phyloP scores from a whole-genome alignment of 2,113 vertebrate genomes.

The Stercorarius parasiticus region DNA sequence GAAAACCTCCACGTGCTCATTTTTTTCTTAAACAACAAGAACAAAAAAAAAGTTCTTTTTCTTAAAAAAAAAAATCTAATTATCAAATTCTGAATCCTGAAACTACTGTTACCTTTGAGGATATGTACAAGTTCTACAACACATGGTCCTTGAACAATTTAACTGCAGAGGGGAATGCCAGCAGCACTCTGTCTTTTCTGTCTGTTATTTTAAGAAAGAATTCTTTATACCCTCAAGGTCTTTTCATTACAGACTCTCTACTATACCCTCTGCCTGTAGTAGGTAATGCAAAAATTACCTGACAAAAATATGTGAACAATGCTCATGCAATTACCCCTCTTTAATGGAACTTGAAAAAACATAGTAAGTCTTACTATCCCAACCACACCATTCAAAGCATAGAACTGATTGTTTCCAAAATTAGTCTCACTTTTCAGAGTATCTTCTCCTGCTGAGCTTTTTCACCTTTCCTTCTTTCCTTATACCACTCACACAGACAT shows the following conservation, averaged over 20 bases:
- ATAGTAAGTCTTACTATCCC: background rate
- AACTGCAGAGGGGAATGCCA: background rate
- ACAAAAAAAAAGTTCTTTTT: background rate
- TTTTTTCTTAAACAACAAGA: background rate
- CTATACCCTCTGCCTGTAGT: background rate
- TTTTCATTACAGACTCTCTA: background rate
- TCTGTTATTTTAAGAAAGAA: background rate
- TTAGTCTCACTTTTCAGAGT: background rate
- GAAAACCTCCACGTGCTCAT: background rate
- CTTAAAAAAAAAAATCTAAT: background rate
- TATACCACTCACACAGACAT: accelerated
- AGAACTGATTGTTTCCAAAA: background rate
- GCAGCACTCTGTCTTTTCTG: background rate
- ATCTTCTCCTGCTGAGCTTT: background rate
- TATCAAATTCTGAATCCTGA: background rate
- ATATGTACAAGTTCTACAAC: background rate
- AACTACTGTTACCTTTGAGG: background rate
- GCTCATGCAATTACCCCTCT: background rate
- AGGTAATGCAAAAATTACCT: background rate
- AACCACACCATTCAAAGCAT: background rate
- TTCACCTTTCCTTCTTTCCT: background rate
- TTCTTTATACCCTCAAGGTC: background rate
- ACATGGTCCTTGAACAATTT: background rate
- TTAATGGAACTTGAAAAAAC: background rate
- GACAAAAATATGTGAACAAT: background rate